These are phyloP conservation scores for Empis stercorea DNA, from an alignment of 2,888 invertebrate genomes.

Conservation along the genomic window DNA sequence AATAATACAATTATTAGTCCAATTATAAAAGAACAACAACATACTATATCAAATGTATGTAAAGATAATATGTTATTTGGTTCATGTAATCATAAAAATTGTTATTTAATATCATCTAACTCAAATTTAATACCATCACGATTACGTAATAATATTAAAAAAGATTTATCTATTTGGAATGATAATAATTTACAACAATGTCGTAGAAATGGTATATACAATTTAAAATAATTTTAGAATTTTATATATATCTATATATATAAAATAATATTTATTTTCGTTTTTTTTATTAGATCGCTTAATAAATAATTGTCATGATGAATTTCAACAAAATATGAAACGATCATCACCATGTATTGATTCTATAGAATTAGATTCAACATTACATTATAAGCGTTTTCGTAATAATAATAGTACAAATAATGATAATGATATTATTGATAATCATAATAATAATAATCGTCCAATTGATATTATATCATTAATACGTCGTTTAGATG, in stretches of 20 bases:
- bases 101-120: constrained; percentile 7
- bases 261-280: not conserved
- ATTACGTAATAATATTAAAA: constrained; percentile 5
- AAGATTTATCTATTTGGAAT: constrained; percentile 11
- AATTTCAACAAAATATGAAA: constrained; percentile 14
- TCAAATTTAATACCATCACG: constrained; percentile 3
- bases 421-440: not conserved
- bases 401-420: constrained; percentile 5
- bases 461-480: constrained; percentile 16
- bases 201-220: constrained; percentile 1
- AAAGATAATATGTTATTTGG: constrained; percentile 22
- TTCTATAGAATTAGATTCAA: constrained; percentile 5
- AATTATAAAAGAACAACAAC: constrained; percentile 26
- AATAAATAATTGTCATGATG: constrained; percentile 3
- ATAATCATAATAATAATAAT: constrained; percentile 16
- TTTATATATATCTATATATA: no score
- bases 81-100: constrained; percentile 14
- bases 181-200: constrained; percentile 9
- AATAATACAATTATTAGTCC: constrained; percentile 26
- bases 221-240: not conserved
- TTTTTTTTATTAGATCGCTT: constrained; percentile 4
- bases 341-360: constrained; percentile 6
- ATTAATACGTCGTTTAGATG: constrained; percentile 18
- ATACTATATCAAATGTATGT: constrained; percentile 24
- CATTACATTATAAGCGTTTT: constrained; percentile 14